Percentiles rank a stretch among this genome's conserved stretches.
Evolutionary conservation across 1,140 invertebrate genomes (phyloP).

Genomic region (Paracyclopina nana): DNA sequence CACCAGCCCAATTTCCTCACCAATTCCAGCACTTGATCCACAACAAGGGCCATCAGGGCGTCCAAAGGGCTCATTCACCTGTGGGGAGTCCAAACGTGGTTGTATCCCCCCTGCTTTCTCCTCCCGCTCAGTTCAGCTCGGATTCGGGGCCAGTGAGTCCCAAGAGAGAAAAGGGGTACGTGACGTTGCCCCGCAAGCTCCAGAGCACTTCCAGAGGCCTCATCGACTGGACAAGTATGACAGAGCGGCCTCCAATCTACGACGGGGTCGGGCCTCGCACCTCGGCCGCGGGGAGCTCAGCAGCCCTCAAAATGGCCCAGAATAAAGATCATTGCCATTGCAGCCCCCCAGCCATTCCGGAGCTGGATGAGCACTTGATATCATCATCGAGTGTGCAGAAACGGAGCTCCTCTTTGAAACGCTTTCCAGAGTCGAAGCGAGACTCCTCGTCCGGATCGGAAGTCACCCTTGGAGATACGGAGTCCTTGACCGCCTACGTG

Average conservation of each 20-base stretch:
- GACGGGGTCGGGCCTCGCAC: conserved; percentile 12
- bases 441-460: background rate
- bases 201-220: too few species aligned
- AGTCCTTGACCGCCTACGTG: background rate
- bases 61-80: too few species aligned
- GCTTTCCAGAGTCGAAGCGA: too few species aligned
- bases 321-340: background rate
- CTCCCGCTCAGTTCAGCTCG: background rate
- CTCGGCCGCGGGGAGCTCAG: background rate
- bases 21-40: conserved; percentile 14
- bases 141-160: background rate
- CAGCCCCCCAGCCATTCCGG: background rate
- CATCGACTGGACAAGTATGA: too few species aligned
- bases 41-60: too few species aligned
- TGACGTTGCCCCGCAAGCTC: conserved; percentile 4
- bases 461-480: background rate
- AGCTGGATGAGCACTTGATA: background rate
- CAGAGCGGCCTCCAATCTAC: conserved; percentile 4
- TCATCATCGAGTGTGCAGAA: background rate
- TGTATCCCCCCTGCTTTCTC: background rate
- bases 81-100: too few species aligned
- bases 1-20: conserved; percentile 9
- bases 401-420: background rate
- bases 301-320: background rate
- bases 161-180: background rate